Conservation (phyloP, 2,113 vertebrate genomes). For the Amazona guildingii region DNA sequence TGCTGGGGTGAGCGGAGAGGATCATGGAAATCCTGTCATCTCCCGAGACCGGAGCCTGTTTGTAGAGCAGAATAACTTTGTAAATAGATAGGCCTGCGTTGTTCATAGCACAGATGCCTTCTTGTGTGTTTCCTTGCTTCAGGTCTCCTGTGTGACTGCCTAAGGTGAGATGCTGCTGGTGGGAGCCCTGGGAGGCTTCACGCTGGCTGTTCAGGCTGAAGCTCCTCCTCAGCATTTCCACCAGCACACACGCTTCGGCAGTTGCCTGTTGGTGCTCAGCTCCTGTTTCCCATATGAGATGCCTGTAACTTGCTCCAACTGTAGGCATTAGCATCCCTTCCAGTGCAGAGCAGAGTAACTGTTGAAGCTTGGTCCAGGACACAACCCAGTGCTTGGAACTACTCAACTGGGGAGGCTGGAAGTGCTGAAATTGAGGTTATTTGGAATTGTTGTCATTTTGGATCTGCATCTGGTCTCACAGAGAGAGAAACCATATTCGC, state of each 20-base stretch:
- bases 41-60: neutral
- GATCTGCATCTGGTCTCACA: neutral
- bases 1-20: neutral
- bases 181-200: neutral
- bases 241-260: neutral
- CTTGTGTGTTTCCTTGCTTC: neutral
- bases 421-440: neutral
- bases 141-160: neutral
- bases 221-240: neutral
- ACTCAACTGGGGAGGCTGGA: neutral
- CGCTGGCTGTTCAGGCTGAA: neutral
- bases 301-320: neutral
- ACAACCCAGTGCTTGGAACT: neutral
- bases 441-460: neutral
- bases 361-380: neutral
- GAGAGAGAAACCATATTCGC: neutral
- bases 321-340: neutral
- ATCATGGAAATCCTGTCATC: constrained; percentile 9
- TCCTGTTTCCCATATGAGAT: fast-evolving
- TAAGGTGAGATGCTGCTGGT: neutral
- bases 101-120: neutral
- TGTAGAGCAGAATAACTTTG: neutral
- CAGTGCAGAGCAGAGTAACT: neutral
- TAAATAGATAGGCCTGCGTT: neutral
- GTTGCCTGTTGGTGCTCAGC: neutral